Conservation (phyloP, 23 tunicate genomes). For the Halocynthia aurantium region DNA sequence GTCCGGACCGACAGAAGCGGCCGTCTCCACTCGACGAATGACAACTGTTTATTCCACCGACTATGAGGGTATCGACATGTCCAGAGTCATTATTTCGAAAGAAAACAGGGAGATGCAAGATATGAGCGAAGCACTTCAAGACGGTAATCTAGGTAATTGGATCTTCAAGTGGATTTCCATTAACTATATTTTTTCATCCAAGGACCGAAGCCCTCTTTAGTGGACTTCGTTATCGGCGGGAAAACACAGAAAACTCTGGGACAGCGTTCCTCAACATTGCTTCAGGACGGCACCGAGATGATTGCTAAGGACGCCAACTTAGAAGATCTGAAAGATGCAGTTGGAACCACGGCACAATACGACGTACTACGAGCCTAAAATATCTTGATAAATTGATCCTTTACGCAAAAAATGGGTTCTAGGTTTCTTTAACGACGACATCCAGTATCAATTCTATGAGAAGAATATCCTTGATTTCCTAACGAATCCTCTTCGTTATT, state of each 20-base stretch:
- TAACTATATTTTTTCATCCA: not conserved
- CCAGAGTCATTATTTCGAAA: constrained; percentile 40
- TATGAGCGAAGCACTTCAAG: not conserved
- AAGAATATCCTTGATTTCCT: not conserved
- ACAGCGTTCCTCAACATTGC: constrained; percentile 22
- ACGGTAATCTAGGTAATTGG: not conserved
- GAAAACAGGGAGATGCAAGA: not conserved
- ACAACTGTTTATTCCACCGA: constrained; percentile 46
- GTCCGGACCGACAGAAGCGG: too few species aligned
- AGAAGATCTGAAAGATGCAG: constrained; percentile 50
- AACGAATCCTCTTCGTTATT: not conserved
- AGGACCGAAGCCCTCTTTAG: constrained; percentile 53
- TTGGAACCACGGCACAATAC: constrained; percentile 18
- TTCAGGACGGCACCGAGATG: constrained; percentile 40
- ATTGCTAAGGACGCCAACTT: constrained; percentile 43
- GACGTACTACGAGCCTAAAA: not conserved
- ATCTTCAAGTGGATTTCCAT: too few species aligned
- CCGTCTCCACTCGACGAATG: constrained; percentile 20
- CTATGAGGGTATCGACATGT: constrained; percentile 61
- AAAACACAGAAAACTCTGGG: constrained; percentile 7
- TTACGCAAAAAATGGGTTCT: too few species aligned
- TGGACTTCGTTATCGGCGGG: constrained; percentile 44
- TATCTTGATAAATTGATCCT: not conserved
- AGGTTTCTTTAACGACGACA: not conserved
- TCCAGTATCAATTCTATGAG: not conserved